Conservation (phyloP, 1,140 invertebrate species). For the Radopholus similis region DNA sequence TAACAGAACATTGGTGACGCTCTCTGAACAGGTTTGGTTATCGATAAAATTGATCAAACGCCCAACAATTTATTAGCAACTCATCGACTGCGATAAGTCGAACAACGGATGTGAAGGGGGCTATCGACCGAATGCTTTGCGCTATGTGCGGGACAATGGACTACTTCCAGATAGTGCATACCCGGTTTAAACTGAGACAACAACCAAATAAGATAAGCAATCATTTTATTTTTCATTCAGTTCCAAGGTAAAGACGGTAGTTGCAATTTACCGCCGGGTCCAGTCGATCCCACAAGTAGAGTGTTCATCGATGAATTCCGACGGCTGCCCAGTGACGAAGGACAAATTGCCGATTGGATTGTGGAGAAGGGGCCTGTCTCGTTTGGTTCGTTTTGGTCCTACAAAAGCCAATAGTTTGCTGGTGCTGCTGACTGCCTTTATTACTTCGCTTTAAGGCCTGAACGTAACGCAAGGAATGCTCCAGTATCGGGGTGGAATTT, state of each 20-base stretch:
- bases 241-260: constrained; percentile 9
- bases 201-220: too few species aligned
- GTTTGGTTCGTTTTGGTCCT: constrained; percentile 9
- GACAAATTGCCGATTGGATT: constrained; percentile 35
- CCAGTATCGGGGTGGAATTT: constrained; percentile 28
- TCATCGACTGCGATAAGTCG: constrained; percentile 34
- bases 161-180: constrained; percentile 24
- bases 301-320: constrained; percentile 29
- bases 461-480: constrained; percentile 41
- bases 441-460: constrained; percentile 10
- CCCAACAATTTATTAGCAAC: constrained; percentile 9
- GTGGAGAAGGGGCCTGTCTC: constrained; percentile 32
- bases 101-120: constrained; percentile 34
- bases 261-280: constrained; percentile 10
- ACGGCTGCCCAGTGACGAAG: constrained; percentile 17
- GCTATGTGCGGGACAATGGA: constrained; percentile 35
- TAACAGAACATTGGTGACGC: constrained; percentile 6
- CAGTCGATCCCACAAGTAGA: constrained; percentile 11
- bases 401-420: background rate
- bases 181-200: too few species aligned
- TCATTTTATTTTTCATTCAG: background rate
- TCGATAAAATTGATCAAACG: background rate
- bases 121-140: constrained; percentile 29
- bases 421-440: background rate
- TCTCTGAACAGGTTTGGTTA: constrained; percentile 29